These are phyloP conservation scores for Rachycentron canadum DNA, from an alignment of 2,797 vertebrate genomes.

Conservation along the genomic window DNA sequence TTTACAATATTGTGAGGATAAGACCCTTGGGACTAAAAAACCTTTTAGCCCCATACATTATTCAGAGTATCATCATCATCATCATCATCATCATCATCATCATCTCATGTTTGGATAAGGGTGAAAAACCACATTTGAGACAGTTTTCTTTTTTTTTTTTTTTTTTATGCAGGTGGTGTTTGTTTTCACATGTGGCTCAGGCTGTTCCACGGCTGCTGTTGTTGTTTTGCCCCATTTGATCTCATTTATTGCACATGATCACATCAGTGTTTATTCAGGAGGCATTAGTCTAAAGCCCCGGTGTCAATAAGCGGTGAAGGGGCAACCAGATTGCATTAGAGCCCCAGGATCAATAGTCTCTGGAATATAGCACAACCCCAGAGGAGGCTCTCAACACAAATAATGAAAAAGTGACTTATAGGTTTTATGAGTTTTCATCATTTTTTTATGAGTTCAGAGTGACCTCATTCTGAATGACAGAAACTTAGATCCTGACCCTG, in stretches of 20 bases:
- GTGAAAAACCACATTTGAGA: background rate
- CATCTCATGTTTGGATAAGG: background rate
- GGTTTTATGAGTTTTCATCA: conserved; percentile 55
- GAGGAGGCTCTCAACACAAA: conserved; percentile 47
- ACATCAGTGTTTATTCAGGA: conserved; percentile 70
- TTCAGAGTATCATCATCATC: background rate
- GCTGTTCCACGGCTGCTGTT: conserved; percentile 4
- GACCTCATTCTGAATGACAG: conserved; percentile 53
- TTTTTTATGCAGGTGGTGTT: background rate
- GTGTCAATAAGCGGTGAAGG: conserved; percentile 49
- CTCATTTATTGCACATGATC: conserved; percentile 53
- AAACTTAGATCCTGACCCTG: conserved; percentile 20
- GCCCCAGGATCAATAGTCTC: conserved; percentile 66
- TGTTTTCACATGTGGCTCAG: conserved; percentile 2
- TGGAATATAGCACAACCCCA: conserved; percentile 34
- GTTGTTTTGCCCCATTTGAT: conserved; percentile 48
- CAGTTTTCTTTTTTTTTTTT: background rate
- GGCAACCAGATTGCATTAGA: conserved; percentile 61
- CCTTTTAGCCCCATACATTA: background rate
- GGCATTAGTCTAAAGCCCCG: conserved; percentile 62
- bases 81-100: background rate
- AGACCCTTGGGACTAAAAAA: background rate
- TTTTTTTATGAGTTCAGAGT: conserved; percentile 54
- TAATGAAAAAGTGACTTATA: conserved; percentile 51
- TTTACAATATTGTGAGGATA: background rate